Conservation (phyloP, 2,113 vertebrate genomes). For the Poecile atricapillus region DNA sequence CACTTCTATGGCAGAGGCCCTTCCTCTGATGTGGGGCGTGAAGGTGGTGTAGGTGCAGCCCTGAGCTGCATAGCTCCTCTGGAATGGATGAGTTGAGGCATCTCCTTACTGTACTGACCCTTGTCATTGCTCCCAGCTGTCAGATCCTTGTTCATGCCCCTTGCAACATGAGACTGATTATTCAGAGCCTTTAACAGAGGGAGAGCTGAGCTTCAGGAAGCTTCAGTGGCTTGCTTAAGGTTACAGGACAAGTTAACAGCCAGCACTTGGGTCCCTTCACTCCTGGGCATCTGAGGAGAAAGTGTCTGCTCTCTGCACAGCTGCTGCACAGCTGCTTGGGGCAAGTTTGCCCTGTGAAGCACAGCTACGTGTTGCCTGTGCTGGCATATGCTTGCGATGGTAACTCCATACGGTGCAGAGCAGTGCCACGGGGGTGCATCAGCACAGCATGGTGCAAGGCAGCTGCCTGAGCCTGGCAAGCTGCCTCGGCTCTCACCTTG, state of each 20-base stretch:
- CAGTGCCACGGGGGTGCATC: neutral
- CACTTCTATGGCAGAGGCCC: neutral
- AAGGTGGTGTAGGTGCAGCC: neutral
- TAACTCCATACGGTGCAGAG: neutral
- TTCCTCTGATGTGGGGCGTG: neutral
- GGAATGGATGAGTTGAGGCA: neutral
- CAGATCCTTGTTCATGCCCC: neutral
- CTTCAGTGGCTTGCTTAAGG: neutral
- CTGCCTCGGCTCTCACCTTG: neutral
- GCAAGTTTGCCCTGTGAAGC: neutral
- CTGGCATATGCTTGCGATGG: neutral
- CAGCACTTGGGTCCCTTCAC: neutral
- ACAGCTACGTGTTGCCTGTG: fast-evolving
- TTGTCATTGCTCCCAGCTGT: neutral
- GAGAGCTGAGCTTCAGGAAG: neutral
- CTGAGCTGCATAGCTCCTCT: neutral
- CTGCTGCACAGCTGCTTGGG: constrained; percentile 10
- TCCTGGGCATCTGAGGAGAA: neutral
- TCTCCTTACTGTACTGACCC: neutral
- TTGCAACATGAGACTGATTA: neutral
- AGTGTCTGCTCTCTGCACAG: neutral
- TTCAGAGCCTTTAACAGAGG: neutral
- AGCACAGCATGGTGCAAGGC: neutral
- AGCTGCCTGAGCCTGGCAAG: neutral
- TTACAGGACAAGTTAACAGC: neutral